Evolutionary conservation across 2,113 vertebrate genomes (phyloP).

Genomic region (Semicossyphus pulcher): DNA sequence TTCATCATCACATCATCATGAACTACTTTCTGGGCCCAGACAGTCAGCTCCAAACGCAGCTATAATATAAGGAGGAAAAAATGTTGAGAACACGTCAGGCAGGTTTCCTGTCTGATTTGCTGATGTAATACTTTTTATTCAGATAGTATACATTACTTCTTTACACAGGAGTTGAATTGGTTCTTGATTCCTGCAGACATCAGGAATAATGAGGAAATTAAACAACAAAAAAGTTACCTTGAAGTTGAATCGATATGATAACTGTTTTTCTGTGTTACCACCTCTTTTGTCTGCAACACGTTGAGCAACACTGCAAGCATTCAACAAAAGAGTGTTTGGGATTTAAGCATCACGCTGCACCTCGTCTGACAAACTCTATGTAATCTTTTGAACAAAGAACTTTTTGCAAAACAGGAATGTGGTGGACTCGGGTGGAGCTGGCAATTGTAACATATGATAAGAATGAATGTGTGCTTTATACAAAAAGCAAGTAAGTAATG

Average conservation of each 20-base stretch:
- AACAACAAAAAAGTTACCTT: no score
- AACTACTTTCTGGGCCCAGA: conserved; percentile 31
- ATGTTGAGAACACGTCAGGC: neutral
- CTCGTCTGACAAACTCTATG: conserved; percentile 4
- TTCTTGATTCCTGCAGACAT: neutral
- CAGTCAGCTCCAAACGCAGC: conserved; percentile 14
- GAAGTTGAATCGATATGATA: no score
- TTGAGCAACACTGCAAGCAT: neutral
- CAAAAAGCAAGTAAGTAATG: no score
- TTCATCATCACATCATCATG: conserved; percentile 29
- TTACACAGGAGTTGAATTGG: neutral
- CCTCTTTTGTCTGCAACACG: no score
- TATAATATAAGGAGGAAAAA: conserved; percentile 11
- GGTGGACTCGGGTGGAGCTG: conserved; percentile 8
- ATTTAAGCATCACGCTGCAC: conserved; percentile 7
- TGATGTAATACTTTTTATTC: neutral
- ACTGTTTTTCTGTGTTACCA: no score
- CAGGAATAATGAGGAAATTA: neutral
- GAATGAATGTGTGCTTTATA: no score
- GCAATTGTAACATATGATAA: conserved; percentile 22
- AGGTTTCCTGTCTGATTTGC: neutral
- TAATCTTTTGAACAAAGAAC: conserved; percentile 13
- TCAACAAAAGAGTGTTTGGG: neutral
- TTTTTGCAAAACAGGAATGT: neutral
- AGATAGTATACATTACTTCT: neutral